Percentiles rank a stretch among this genome's conserved stretches.
Evolutionary conservation across 2,888 invertebrate genomes (phyloP).

Genomic region (Andrena haemorrhoa): DNA sequence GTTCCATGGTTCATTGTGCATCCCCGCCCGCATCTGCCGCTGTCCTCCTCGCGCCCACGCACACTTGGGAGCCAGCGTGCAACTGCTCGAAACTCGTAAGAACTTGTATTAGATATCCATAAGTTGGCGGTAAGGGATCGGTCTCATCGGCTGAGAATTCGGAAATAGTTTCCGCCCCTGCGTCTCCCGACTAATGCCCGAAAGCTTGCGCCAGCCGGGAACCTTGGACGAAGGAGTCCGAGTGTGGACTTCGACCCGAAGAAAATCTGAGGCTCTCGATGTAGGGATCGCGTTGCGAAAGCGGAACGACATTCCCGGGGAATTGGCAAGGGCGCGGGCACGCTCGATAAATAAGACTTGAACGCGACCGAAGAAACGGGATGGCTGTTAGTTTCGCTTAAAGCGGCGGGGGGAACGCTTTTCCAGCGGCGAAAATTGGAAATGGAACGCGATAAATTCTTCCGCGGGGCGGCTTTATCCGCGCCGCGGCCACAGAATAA

Average conservation of each 20-base stretch:
- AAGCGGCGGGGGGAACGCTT: not conserved
- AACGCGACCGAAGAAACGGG: not conserved
- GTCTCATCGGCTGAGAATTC: constrained; percentile 72
- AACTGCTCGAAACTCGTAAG: constrained; percentile 75
- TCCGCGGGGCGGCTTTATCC: constrained; percentile 16
- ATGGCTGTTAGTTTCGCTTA: constrained; percentile 45
- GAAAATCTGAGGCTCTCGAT: not conserved
- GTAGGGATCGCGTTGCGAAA: not conserved
- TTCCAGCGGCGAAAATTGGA: constrained; percentile 41
- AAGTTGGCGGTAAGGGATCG: constrained; percentile 79
- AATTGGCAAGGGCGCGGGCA: not conserved
- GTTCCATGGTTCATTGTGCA: constrained; percentile 76
- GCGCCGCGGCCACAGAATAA: constrained; percentile 4
- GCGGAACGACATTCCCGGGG: not conserved
- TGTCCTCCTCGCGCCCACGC: constrained; percentile 17
- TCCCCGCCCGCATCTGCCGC: constrained; percentile 59
- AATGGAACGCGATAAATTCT: constrained; percentile 53
- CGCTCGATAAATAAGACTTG: constrained; percentile 38
- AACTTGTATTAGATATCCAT: constrained; percentile 79
- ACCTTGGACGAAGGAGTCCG: not conserved
- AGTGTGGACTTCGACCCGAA: not conserved
- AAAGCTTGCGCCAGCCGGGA: not conserved
- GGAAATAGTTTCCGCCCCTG: constrained; percentile 73
- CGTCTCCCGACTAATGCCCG: not conserved
- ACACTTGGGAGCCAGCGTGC: constrained; percentile 1